A percentile compares a stretch with the other conserved stretches of the same genome.
Conservation (phyloP, 2,113 vertebrate species). For the Nettapus auritus region DNA sequence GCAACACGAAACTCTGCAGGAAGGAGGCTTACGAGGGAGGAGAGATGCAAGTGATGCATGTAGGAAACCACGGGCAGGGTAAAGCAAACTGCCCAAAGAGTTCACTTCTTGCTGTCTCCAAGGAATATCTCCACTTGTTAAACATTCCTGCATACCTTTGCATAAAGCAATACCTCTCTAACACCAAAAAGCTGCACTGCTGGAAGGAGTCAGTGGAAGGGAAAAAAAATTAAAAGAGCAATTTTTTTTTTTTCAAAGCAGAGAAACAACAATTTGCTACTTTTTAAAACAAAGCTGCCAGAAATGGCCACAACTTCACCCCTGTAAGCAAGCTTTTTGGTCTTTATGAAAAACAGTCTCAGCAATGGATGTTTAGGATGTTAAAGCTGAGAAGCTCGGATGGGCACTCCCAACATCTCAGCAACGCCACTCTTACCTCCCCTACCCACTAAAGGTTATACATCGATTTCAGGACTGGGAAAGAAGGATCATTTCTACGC, state of each 20-base stretch:
- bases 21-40: background rate
- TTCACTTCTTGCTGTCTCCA: background rate
- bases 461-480: background rate
- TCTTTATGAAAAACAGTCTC: background rate
- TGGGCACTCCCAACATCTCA: background rate
- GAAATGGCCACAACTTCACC: rapidly evolving
- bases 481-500: background rate
- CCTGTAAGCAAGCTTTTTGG: background rate
- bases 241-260: background rate
- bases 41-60: rapidly evolving
- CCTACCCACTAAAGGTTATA: background rate
- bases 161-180: background rate
- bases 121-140: background rate
- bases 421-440: background rate
- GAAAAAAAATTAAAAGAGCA: rapidly evolving
- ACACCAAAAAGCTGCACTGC: background rate
- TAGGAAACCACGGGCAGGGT: background rate
- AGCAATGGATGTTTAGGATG: background rate
- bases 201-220: background rate
- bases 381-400: background rate
- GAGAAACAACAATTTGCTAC: background rate
- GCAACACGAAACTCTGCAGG: rapidly evolving
- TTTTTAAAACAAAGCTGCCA: background rate
- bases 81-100: rapidly evolving
- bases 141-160: background rate